phyloP scores from a whole-genome alignment of 2,797 vertebrate genomes.

The Tadarida brasiliensis region DNA sequence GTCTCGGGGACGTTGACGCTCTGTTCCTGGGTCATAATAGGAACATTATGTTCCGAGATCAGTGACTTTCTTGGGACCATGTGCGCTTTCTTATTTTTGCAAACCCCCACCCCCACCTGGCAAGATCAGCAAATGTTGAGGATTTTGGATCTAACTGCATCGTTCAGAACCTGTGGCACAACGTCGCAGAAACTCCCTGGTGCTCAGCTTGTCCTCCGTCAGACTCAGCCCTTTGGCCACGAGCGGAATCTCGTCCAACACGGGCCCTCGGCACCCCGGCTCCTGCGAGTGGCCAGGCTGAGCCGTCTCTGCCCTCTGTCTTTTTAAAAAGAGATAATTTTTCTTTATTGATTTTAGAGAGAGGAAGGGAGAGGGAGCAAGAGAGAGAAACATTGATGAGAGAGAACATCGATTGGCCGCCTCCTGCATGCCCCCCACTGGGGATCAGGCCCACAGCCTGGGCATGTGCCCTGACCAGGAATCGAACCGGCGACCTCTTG shows the following conservation, averaged over 20 bases:
- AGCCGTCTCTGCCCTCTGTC: not conserved
- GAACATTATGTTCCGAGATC: not conserved
- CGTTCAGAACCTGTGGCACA: not conserved
- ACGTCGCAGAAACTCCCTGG: slow-evolving; percentile 38
- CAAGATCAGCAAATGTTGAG: slow-evolving; percentile 53
- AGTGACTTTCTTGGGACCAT: not conserved
- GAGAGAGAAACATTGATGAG: too few relatives aligned
- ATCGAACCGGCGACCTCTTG: too few relatives aligned
- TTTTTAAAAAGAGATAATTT: too few relatives aligned
- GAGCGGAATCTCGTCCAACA: not conserved
- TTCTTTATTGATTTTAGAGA: too few relatives aligned
- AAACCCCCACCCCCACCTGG: not conserved
- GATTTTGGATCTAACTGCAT: slow-evolving; percentile 36
- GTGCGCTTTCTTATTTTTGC: not conserved
- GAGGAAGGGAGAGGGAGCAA: too few relatives aligned
- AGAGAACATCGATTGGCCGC: too few relatives aligned
- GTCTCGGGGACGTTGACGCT: not conserved
- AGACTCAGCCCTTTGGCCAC: not conserved
- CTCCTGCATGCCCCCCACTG: too few relatives aligned
- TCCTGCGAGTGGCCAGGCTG: not conserved
- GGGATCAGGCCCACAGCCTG: too few relatives aligned
- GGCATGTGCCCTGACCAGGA: too few relatives aligned
- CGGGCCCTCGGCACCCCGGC: too few relatives aligned
- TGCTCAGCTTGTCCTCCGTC: not conserved
- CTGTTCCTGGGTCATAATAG: slow-evolving; percentile 3